Percentiles rank a stretch among this genome's conserved stretches.
Conservation (phyloP, 2,797 vertebrate species). For the Premnoplex brunnescens region DNA sequence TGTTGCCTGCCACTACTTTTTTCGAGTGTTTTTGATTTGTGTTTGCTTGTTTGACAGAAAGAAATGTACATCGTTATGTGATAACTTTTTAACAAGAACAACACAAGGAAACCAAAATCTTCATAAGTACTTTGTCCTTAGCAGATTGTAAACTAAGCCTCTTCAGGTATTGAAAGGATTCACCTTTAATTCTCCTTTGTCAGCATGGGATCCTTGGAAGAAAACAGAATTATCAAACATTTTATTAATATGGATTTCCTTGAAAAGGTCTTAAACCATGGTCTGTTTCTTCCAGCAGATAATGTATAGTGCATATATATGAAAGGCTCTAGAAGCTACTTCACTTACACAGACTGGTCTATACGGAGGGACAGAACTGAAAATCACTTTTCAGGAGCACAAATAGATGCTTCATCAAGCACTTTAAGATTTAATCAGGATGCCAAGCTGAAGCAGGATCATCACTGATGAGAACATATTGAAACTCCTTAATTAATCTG, state of each 20-base stretch:
- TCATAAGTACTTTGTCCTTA: background rate
- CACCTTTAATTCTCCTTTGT: background rate
- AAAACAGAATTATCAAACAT: background rate
- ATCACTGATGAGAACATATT: background rate
- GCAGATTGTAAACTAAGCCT: background rate
- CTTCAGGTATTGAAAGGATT: background rate
- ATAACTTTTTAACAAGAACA: background rate
- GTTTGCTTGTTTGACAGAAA: background rate
- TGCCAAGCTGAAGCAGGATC: constrained; percentile 8
- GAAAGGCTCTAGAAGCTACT: background rate
- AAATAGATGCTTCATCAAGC: background rate
- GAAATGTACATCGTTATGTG: background rate
- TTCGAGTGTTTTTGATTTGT: background rate
- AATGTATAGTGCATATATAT: background rate
- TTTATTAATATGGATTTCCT: background rate
- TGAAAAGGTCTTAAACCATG: background rate
- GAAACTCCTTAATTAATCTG: constrained; percentile 47
- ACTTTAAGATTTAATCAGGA: background rate
- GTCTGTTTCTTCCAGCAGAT: background rate
- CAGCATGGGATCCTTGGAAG: background rate
- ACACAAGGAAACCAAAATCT: background rate
- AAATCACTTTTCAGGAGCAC: background rate
- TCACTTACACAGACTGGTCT: background rate
- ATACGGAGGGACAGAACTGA: background rate
- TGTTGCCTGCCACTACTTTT: background rate